Base-by-base conservation (phyloP, 2,797 vertebrate species). In the Macropodus opercularis region DNA sequence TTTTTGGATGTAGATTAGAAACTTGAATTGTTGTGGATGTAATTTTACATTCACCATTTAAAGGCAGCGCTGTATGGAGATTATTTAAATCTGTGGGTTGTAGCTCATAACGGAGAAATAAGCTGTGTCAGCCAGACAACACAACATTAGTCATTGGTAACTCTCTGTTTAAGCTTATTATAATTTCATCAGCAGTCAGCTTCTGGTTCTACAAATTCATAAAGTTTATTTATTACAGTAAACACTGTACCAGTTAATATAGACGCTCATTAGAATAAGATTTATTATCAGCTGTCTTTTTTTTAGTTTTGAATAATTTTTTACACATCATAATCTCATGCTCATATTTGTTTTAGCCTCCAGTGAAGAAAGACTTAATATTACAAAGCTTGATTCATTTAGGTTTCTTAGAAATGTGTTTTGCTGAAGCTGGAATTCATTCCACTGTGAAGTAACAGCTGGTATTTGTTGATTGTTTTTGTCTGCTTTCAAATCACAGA, bases 221-320 rank as follows among this genome's bases (percentile, higher is more conserved):
- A 62, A 13, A 26, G 27, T 49, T 43, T 54, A 44, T 63, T 54
- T 17, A 52, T 60, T 59, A 24, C 26, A 40, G 53, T 57, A 39
- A 24, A 18, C 18, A 35, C n/a, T 57, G 17, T 51, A 24, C 8
- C 12, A 50, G 18, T 35, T 22, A 27, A 48, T 11, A 29, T 7
- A 26, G 24, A 26, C 3, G 24, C 40, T 48, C 6, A 31, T 27
- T 8, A 57, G 6, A 32, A 8, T 5, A 26, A 27, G 12, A 36
- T 34, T 63, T 61, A 19, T 46, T 31, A 6, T 27, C 6, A 10
- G 24, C 9, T 4, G 4, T 57, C 8, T 31, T 47, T 0, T 56
- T 22, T 31, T 46, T 21, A 8, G 4, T 42, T 56, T 36, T 19
- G 14, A 40, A 42, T 24, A 36, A 0, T 38, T 46, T 53, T 29